Percentiles rank a stretch among this genome's conserved stretches.
Evolutionary conservation across 2,797 vertebrate species (phyloP).

Genomic region (Gobio occitaniae): DNA sequence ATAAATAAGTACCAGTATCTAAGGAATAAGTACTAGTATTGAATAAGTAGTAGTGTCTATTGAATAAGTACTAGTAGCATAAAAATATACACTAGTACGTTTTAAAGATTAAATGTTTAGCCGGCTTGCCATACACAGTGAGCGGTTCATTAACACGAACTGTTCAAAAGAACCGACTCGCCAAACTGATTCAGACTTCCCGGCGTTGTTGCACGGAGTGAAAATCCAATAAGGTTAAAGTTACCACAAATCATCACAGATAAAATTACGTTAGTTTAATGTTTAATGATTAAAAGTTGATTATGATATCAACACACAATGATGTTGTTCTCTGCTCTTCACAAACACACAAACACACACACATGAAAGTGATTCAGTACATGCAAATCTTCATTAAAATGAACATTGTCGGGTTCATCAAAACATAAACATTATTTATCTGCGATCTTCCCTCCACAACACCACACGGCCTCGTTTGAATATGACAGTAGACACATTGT

Average conservation of each 20-base stretch:
- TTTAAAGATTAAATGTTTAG: too few species aligned
- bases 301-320: neutral
- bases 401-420: neutral
- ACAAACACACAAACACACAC: neutral
- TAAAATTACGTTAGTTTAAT: neutral
- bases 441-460: neutral
- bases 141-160: neutral
- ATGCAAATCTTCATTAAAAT: neutral
- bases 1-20: too few species aligned
- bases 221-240: neutral
- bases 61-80: too few species aligned
- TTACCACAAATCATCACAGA: neutral
- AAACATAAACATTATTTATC: neutral
- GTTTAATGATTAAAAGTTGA: neutral
- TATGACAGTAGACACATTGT: slow-evolving; percentile 35
- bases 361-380: neutral
- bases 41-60: too few species aligned
- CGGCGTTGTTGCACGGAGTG: neutral
- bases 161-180: neutral
- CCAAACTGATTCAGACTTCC: neutral
- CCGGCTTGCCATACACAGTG: too few species aligned
- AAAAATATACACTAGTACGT: too few species aligned
- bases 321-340: neutral
- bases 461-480: neutral
- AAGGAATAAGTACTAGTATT: too few species aligned